A percentile compares a stretch with the other conserved stretches of the same genome.
Conservation (phyloP, 2,797 vertebrate genomes). For the Melanogrammus aeglefinus region DNA sequence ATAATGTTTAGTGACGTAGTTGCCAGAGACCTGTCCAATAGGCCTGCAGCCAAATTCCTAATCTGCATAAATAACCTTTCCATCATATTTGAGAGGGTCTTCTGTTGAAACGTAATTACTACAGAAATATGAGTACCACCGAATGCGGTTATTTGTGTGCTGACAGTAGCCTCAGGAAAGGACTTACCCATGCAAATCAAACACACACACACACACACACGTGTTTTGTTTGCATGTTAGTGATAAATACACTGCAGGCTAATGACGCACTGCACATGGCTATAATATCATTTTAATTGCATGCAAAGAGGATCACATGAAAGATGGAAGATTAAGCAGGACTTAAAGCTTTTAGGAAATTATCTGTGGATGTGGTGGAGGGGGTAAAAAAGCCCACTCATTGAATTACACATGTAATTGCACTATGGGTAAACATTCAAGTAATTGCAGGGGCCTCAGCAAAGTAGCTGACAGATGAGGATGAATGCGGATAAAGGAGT, state of each 20-base stretch:
- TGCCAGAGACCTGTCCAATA: not conserved
- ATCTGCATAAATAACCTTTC: not conserved
- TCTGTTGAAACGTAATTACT: not conserved
- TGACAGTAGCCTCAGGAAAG: not conserved
- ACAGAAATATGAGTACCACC: not conserved
- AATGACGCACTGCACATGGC: not conserved
- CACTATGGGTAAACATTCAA: constrained; percentile 50
- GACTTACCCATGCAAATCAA: not conserved
- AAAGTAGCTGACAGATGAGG: constrained; percentile 42
- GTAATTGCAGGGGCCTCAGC: constrained; percentile 39
- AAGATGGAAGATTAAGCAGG: not conserved
- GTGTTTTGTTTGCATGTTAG: not conserved
- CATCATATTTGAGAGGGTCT: not conserved
- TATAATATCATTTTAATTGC: not conserved
- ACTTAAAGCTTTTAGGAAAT: constrained; percentile 30
- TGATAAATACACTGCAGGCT: not conserved
- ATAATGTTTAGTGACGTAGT: not conserved
- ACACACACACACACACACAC: not conserved
- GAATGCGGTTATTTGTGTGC: not conserved
- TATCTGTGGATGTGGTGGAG: constrained; percentile 19
- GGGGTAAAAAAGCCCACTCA: constrained; percentile 15
- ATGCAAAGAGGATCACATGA: not conserved
- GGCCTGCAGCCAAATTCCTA: not conserved
- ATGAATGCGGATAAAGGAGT: constrained; percentile 46
- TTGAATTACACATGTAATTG: constrained; percentile 63